Evolutionary conservation across 2,113 vertebrate species (phyloP), one percentile per base, ranked within the genome.

Genomic region (Hiodon tergisus): DNA sequence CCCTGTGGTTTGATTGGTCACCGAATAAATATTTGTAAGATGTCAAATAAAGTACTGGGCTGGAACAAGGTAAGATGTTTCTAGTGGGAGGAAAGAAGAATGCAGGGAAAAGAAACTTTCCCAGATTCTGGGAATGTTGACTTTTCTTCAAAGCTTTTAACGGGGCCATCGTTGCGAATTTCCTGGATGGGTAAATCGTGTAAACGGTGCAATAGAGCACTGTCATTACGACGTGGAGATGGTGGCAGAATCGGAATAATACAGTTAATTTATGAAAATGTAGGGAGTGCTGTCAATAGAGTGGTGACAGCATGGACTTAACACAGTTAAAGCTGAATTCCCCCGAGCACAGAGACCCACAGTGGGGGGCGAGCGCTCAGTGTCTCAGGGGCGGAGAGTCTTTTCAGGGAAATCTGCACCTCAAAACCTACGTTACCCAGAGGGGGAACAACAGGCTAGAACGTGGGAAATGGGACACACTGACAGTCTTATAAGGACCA

Each of bases 241-340:
- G 11, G 62, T 17, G 11, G 3, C 6, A 2, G 31, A 46, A 50
- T 57, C 7, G 0, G 6, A 8, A 73, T 72, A 63, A 77, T 58
- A 61, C 61, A 52, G 69, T 76, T 76, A 31, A 76, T 79, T 72
- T 79, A 66, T 62, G 16, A 74, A 71, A 48, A 71, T 69, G 73
- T n/a, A 55, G 8, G 60, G 73, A 78, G 69, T 48, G 52, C 54
- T 52, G 46, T 69, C 65, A 73, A 17, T 13, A 66, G 76, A 67
- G 76, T 72, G 76, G 70, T 78, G 79, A 78, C 79, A 78, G 76
- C 16, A 6, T 53, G 52, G 73, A 75, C 69, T 73, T 78, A 76
- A 73, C 73, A 13, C 69, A 63, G 73, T 67, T 71, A 75, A 77
- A 60, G 71, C 52, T 48, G 62, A 61, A 73, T 76, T 80, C 79